Conservation (phyloP, 2,888 invertebrate species). For the Tiphia femorata region DNA sequence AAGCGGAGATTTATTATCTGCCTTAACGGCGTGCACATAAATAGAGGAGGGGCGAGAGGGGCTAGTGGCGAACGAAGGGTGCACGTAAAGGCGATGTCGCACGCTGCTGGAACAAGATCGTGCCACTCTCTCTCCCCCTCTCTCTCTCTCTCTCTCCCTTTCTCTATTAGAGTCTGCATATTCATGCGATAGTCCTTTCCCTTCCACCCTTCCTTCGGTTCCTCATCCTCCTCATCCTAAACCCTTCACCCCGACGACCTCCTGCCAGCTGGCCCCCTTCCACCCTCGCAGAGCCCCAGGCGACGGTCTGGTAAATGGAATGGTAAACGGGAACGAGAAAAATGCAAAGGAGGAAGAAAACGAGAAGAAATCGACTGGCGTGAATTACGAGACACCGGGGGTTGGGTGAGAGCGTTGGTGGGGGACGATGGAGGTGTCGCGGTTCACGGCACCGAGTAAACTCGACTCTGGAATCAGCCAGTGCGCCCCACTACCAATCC, state of each 20-base stretch:
- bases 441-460: constrained; percentile 2
- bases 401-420: no score
- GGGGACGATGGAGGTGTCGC: neutral
- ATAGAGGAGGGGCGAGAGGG: neutral
- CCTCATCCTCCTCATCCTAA: no score
- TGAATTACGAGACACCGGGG: constrained; percentile 16
- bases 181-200: constrained; percentile 19
- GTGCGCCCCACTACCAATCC: no score
- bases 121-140: neutral
- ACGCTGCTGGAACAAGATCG: neutral
- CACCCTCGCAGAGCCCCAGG: no score
- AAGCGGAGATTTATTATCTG: constrained; percentile 1
- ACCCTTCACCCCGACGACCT: no score
- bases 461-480: no score
- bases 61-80: neutral
- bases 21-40: neutral
- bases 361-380: constrained; percentile 17
- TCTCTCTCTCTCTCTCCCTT: neutral
- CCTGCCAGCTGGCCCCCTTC: no score
- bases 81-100: neutral
- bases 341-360: neutral
- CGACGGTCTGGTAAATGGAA: no score
- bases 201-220: no score
- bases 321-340: constrained; percentile 8
- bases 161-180: constrained; percentile 19